A percentile compares a stretch with the other conserved stretches of the same genome.
phyloP scores from a whole-genome alignment of 1,140 invertebrate species.

The Stegodyphus mimosarum region DNA sequence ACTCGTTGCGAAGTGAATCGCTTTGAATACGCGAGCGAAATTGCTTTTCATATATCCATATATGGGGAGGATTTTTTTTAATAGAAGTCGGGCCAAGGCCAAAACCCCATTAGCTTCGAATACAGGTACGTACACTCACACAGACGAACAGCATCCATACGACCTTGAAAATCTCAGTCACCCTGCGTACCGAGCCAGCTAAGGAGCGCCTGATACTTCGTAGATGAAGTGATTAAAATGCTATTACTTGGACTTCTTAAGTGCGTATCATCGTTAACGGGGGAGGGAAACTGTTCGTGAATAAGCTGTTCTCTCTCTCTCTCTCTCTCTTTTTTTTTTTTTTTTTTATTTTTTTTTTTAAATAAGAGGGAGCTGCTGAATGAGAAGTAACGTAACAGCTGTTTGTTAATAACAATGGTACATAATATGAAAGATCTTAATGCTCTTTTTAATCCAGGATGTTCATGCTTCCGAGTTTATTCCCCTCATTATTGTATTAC shows the following conservation, averaged over 20 bases:
- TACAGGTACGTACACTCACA: neutral
- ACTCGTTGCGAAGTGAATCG: too few species aligned
- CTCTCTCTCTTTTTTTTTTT: too few species aligned
- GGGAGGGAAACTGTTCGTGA: neutral
- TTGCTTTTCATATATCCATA: slow-evolving; percentile 2
- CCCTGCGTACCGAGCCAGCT: neutral
- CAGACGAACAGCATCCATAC: slow-evolving; percentile 17
- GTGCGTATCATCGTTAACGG: neutral
- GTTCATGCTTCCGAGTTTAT: too few species aligned
- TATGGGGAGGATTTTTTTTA: slow-evolving; percentile 17
- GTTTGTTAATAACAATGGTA: too few species aligned
- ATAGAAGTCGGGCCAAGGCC: slow-evolving; percentile 31
- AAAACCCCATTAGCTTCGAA: slow-evolving; percentile 18
- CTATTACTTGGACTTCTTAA: slow-evolving; percentile 5
- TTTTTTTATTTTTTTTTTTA: too few species aligned
- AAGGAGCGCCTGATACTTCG: neutral
- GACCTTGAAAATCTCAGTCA: slow-evolving; percentile 26
- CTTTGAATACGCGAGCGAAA: too few species aligned
- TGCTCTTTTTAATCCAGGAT: too few species aligned
- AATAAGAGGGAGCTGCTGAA: too few species aligned
- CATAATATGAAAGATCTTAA: too few species aligned
- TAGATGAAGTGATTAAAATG: slow-evolving; percentile 29
- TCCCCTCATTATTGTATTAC: too few species aligned
- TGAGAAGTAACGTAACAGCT: too few species aligned
- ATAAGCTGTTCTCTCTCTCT: too few species aligned